phyloP scores from a whole-genome alignment of 53 echinoderm and acorn worm species.

The Echinarachnius parma region DNA sequence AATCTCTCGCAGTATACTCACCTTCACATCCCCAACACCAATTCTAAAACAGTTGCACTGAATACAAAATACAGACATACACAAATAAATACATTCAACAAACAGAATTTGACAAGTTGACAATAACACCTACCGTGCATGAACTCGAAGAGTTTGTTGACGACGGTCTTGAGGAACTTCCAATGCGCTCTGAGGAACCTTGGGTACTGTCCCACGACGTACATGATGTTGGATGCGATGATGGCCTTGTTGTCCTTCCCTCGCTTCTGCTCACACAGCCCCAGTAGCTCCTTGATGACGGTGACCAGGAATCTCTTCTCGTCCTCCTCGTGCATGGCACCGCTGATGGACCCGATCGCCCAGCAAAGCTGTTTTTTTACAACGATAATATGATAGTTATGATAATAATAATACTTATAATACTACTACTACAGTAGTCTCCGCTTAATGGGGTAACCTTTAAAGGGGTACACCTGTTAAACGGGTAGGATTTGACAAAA shows the following conservation, averaged over 20 bases:
- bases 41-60: no score
- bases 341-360: conserved; percentile 98
- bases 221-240: conserved; percentile 99
- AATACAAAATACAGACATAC: no score
- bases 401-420: no score
- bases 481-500: no score
- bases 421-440: no score
- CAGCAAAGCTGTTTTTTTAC: conserved; percentile 93
- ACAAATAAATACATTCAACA: no score
- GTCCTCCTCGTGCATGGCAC: conserved; percentile 99
- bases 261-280: conserved; percentile 93
- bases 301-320: conserved; percentile 96
- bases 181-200: conserved; percentile 95
- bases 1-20: no score
- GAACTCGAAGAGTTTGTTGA: conserved; percentile 99
- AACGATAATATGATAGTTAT: no score
- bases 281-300: conserved; percentile 95
- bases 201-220: conserved; percentile 97
- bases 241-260: conserved; percentile 99
- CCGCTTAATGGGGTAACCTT: no score
- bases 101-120: no score
- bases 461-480: no score
- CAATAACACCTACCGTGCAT: conserved; percentile 98
- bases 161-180: conserved; percentile 98
- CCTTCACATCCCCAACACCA: no score